Evolutionary conservation across 2,113 vertebrate genomes (phyloP).

Genomic region (Dasyornis broadbenti): DNA sequence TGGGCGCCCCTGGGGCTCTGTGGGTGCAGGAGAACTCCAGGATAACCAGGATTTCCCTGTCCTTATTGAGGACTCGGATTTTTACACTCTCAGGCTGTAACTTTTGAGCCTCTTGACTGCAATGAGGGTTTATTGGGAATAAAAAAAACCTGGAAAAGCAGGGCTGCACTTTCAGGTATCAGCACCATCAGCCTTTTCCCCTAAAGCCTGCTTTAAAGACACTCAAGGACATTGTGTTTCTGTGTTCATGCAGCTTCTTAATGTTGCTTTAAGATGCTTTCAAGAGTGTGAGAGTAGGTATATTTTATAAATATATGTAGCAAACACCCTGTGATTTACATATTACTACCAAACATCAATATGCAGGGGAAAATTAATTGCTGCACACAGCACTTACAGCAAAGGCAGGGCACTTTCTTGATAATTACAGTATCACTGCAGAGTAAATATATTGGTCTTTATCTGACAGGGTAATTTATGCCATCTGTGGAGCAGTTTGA

Average conservation of each 20-base stretch:
- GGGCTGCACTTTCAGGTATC: not conserved
- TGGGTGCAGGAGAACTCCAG: no score
- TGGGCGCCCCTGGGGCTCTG: accelerated
- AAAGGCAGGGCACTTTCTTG: not conserved
- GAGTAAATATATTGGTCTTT: not conserved
- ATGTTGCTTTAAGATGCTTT: not conserved
- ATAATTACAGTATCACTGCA: constrained; percentile 19
- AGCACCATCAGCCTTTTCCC: not conserved
- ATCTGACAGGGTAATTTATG: constrained; percentile 25
- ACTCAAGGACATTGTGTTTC: not conserved
- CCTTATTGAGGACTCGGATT: accelerated
- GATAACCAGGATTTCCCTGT: not conserved
- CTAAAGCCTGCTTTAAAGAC: not conserved
- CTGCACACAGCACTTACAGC: not conserved
- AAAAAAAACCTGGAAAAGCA: not conserved
- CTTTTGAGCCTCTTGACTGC: not conserved
- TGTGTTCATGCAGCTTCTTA: not conserved
- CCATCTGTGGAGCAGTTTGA: not conserved
- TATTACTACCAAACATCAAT: not conserved
- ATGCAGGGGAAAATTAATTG: constrained; percentile 12
- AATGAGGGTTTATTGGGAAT: not conserved
- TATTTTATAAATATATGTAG: not conserved
- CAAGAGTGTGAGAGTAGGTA: not conserved
- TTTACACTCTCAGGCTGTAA: not conserved
- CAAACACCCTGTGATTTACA: not conserved